phyloP scores from a whole-genome alignment of 2,888 invertebrate species.

The Nymphalis c-album region DNA sequence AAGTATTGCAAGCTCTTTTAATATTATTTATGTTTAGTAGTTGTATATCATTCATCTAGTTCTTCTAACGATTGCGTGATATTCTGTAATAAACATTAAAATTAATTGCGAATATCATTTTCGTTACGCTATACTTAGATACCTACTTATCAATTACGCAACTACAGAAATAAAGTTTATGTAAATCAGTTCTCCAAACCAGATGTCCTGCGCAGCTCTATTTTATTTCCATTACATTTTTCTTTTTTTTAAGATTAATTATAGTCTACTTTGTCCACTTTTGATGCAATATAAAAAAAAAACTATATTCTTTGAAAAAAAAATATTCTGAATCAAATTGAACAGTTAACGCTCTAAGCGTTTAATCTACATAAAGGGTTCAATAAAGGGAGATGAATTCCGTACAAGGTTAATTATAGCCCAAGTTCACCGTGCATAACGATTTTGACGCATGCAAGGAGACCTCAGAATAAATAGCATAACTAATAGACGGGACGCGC shows the following conservation, averaged over 20 bases:
- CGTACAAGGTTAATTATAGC: slow-evolving; percentile 29
- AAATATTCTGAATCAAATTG: background rate
- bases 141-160: background rate
- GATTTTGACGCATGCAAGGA: slow-evolving; percentile 16
- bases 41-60: slow-evolving; percentile 4
- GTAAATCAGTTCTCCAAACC: too few species aligned
- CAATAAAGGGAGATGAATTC: slow-evolving; percentile 22
- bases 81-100: slow-evolving; percentile 4
- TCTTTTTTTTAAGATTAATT: too few species aligned
- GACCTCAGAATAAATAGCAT: slow-evolving; percentile 33
- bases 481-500: slow-evolving; percentile 47
- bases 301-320: too few species aligned
- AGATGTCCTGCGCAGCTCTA: too few species aligned
- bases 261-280: too few species aligned
- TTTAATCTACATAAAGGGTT: slow-evolving; percentile 26
- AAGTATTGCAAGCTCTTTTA: too few species aligned
- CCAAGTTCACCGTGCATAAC: slow-evolving; percentile 22
- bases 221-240: background rate
- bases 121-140: background rate
- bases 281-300: too few species aligned
- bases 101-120: slow-evolving; percentile 4
- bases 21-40: too few species aligned
- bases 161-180: background rate
- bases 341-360: slow-evolving; percentile 8
- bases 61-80: slow-evolving; percentile 1